phyloP scores from a whole-genome alignment of 2,797 vertebrate genomes.

The Rhinichthys osculus region DNA sequence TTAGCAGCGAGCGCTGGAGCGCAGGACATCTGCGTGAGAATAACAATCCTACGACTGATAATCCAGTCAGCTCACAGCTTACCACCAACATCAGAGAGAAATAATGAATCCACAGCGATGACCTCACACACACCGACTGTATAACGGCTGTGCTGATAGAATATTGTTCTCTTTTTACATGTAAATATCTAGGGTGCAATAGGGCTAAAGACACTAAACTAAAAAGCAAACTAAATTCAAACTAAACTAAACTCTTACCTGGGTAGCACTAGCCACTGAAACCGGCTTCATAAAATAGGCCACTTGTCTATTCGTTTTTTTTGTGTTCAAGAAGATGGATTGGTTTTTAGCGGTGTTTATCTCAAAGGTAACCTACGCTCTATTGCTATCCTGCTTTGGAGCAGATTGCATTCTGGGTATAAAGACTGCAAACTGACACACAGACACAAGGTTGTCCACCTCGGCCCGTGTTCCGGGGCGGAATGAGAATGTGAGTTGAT shows the following conservation, averaged over 20 bases:
- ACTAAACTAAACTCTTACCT: background rate
- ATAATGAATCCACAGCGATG: background rate
- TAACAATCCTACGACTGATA: constrained; percentile 22
- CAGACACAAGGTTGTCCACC: too few relatives aligned
- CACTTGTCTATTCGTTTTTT: background rate
- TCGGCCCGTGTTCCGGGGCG: background rate
- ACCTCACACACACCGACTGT: background rate
- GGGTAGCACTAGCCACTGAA: background rate
- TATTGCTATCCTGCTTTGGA: background rate
- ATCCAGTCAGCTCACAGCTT: constrained; percentile 9
- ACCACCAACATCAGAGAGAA: constrained; percentile 14
- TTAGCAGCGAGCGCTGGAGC: constrained; percentile 59
- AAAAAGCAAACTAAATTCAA: background rate
- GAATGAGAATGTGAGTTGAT: background rate
- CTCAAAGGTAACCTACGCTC: background rate
- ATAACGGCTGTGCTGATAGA: background rate
- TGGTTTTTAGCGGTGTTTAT: background rate
- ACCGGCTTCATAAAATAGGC: background rate
- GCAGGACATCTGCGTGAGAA: constrained; percentile 22
- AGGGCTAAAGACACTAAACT: background rate
- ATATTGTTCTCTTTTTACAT: background rate
- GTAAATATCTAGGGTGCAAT: background rate
- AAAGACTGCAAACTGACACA: background rate
- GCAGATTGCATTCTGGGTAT: background rate
- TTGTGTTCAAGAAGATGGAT: background rate